These are phyloP conservation scores for Anneissia japonica DNA, from an alignment of 35 echinoderm and acorn worm genomes.

Conservation along the genomic window DNA sequence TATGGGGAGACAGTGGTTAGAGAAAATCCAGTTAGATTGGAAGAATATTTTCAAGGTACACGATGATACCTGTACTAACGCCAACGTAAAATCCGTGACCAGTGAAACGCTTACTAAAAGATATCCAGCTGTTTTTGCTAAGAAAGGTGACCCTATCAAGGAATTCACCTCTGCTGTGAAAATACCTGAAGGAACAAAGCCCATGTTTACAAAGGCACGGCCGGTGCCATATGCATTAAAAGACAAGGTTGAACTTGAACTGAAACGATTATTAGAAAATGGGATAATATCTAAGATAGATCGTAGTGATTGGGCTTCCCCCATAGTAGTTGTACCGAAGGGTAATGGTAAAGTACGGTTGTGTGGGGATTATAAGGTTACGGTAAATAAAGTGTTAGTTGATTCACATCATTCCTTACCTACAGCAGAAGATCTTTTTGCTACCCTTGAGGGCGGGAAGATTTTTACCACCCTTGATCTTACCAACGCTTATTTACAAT, in stretches of 20 bases:
- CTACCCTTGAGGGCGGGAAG: conserved; percentile 24
- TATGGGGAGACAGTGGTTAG: conserved; percentile 3
- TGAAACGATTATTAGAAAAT: neutral
- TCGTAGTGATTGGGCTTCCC: conserved; percentile 1
- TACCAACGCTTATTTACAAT: conserved; percentile 49
- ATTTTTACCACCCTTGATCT: conserved; percentile 43
- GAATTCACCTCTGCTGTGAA: neutral
- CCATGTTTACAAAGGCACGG: neutral
- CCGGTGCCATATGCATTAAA: conserved; percentile 1
- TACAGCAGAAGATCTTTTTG: conserved; percentile 22
- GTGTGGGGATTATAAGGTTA: conserved; percentile 11
- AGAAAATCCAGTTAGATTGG: neutral
- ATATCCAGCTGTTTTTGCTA: no score
- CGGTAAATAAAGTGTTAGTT: no score
- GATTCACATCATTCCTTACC: conserved; percentile 43
- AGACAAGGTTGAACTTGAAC: conserved; percentile 2
- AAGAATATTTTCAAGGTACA: neutral
- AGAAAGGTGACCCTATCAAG: no score
- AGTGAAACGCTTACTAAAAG: no score
- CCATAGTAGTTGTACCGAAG: neutral
- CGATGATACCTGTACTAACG: no score
- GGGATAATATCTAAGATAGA: conserved; percentile 8
- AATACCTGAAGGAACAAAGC: neutral
- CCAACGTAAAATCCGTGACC: no score
- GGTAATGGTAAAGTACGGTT: conserved; percentile 5